Percentiles rank a stretch among this genome's conserved stretches.
phyloP scores from a whole-genome alignment of 2,113 vertebrate genomes.

The Tachysurus fulvidraco region DNA sequence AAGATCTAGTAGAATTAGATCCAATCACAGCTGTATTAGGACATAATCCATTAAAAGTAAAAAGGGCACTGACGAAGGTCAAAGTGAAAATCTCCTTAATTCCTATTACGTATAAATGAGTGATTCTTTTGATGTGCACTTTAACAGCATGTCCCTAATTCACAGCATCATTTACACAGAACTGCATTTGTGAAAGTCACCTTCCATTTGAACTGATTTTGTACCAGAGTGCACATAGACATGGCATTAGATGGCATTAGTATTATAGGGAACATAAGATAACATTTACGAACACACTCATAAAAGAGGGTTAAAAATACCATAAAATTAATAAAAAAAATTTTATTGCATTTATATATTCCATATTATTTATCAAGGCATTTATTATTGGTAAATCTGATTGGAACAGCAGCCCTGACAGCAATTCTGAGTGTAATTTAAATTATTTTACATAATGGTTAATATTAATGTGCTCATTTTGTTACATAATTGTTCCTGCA shows the following conservation, averaged over 20 bases:
- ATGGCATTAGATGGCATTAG: background rate
- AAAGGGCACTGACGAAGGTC: background rate
- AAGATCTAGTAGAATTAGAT: background rate
- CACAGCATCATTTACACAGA: conserved; percentile 9
- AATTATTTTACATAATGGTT: too few species aligned
- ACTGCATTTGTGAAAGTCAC: conserved; percentile 19
- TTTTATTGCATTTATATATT: background rate
- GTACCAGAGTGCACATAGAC: background rate
- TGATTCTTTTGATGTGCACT: background rate
- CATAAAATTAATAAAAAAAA: background rate
- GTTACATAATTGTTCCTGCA: too few species aligned
- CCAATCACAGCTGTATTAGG: background rate
- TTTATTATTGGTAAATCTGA: too few species aligned
- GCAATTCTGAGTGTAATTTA: too few species aligned
- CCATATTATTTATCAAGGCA: too few species aligned
- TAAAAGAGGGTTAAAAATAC: background rate
- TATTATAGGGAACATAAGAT: background rate
- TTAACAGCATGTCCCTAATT: conserved; percentile 14
- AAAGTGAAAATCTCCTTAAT: conserved; percentile 2
- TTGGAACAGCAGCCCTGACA: too few species aligned
- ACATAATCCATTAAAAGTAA: background rate
- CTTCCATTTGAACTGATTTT: conserved; percentile 7
- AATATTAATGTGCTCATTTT: too few species aligned
- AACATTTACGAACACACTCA: background rate
- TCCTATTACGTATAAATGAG: conserved; percentile 7